These are phyloP conservation scores for Neocrepidodera transversa DNA, from an alignment of 2,888 invertebrate genomes.

Conservation along the genomic window DNA sequence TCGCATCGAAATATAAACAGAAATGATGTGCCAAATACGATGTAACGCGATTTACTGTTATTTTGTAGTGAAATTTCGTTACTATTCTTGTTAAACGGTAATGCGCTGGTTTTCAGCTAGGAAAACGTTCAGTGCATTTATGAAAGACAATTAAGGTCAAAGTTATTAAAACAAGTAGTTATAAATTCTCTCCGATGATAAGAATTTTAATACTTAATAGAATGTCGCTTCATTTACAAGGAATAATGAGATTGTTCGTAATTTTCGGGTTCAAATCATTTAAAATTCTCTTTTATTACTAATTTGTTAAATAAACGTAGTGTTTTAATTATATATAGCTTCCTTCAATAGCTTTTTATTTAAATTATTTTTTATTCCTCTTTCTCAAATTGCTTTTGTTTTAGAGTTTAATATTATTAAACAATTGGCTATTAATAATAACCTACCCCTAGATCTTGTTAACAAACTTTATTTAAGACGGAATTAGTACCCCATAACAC, in stretches of 20 bases:
- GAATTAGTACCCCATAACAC: too few relatives aligned
- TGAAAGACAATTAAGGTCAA: slow-evolving; percentile 8
- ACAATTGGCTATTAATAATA: too few relatives aligned
- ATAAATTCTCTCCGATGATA: slow-evolving; percentile 4
- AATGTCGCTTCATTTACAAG: slow-evolving; percentile 1
- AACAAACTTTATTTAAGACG: too few relatives aligned
- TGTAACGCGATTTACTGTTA: slow-evolving; percentile 29
- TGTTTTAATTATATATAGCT: too few relatives aligned
- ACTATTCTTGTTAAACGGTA: slow-evolving; percentile 27
- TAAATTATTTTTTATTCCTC: too few relatives aligned
- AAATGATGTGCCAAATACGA: slow-evolving; percentile 27
- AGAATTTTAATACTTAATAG: slow-evolving; percentile 2
- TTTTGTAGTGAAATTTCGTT: slow-evolving; percentile 27
- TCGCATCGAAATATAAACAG: slow-evolving; percentile 29
- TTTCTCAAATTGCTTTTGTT: too few relatives aligned
- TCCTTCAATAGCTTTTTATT: too few relatives aligned
- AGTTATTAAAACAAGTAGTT: slow-evolving; percentile 17
- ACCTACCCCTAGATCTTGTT: too few relatives aligned
- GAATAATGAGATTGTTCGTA: slow-evolving; percentile 3
- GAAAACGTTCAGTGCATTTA: slow-evolving; percentile 3
- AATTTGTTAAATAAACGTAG: too few relatives aligned
- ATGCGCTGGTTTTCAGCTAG: not conserved
- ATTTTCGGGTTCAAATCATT: too few relatives aligned
- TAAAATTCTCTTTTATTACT: too few relatives aligned
- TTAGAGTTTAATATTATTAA: too few relatives aligned